Evolutionary conservation across 2,888 invertebrate genomes (phyloP).

Genomic region (Tiliacea citrago): DNA sequence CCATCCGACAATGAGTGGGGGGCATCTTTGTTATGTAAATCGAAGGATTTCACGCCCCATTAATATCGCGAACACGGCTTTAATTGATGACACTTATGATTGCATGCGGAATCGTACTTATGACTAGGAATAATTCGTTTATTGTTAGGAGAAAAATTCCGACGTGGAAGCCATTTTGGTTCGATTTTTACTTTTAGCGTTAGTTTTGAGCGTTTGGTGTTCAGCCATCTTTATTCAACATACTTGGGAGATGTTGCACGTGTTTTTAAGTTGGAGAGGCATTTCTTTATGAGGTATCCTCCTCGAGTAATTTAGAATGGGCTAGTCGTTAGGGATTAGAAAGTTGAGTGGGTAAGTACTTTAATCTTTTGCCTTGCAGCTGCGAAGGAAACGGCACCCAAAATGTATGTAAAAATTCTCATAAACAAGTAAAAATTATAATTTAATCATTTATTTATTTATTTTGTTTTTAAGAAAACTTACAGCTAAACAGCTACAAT

Average conservation of each 20-base stretch:
- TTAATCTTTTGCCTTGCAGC: not conserved
- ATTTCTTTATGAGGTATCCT: not conserved
- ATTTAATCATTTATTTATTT: too few species aligned
- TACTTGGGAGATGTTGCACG: not conserved
- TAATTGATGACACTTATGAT: constrained; percentile 69
- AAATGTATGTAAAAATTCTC: not conserved
- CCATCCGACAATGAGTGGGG: constrained; percentile 47
- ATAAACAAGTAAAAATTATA: not conserved
- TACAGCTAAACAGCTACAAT: too few species aligned
- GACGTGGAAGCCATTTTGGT: constrained; percentile 23
- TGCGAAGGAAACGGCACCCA: not conserved
- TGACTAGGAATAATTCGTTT: constrained; percentile 26
- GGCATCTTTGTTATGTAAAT: constrained; percentile 80
- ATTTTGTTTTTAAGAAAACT: too few species aligned
- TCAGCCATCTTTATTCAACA: not conserved
- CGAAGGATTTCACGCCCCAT: constrained; percentile 78
- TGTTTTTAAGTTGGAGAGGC: not conserved
- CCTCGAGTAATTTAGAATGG: not conserved
- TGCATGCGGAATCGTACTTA: constrained; percentile 41
- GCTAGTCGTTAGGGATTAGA: not conserved
- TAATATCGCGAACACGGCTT: constrained; percentile 74
- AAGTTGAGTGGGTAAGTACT: not conserved
- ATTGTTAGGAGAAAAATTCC: constrained; percentile 28
- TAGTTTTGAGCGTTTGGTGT: not conserved
- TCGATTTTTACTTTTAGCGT: constrained; percentile 13